phyloP scores from a whole-genome alignment of 2,113 vertebrate genomes.

The Theropithecus gelada region DNA sequence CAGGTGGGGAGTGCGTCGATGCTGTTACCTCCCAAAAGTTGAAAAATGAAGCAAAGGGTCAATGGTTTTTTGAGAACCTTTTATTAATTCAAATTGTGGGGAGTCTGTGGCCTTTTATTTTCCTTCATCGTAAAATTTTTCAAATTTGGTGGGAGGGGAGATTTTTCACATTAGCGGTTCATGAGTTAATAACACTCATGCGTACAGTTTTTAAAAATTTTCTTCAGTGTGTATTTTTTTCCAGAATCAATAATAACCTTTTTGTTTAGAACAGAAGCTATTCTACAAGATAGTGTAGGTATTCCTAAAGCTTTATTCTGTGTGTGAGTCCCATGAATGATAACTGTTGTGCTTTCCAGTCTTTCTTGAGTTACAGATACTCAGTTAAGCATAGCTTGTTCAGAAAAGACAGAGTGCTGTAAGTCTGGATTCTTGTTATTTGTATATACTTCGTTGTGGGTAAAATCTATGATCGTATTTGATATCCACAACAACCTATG shows the following conservation, averaged over 20 bases:
- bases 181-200: neutral
- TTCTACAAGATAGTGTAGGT: neutral
- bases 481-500: neutral
- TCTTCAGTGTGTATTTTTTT: neutral
- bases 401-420: neutral
- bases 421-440: neutral
- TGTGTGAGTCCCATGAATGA: neutral
- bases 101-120: neutral
- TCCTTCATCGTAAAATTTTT: neutral
- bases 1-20: conserved; percentile 84
- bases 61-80: neutral
- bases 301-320: neutral
- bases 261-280: neutral
- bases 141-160: neutral
- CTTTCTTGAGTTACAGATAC: neutral
- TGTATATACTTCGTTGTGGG: neutral
- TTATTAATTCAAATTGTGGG: neutral
- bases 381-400: neutral
- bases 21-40: accelerated
- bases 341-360: neutral
- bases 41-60: neutral
- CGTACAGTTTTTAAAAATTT: neutral
- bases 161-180: neutral
- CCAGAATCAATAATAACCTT: neutral
- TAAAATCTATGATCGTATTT: neutral